Percentiles rank a stretch among this genome's conserved stretches.
phyloP scores from a whole-genome alignment of 2,113 vertebrate species.

The Thunnus maccoyii region DNA sequence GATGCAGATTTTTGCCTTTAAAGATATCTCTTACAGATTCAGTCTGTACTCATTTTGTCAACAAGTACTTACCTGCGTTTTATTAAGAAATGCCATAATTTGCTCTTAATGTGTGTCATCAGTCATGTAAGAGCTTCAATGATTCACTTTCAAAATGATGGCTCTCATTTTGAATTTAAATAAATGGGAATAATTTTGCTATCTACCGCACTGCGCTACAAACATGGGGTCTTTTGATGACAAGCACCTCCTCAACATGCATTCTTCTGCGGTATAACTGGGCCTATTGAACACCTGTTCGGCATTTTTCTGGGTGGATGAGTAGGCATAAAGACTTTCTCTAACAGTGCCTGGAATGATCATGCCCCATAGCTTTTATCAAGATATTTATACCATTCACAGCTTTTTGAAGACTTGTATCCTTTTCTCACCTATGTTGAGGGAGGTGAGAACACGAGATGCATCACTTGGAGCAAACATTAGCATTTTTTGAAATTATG shows the following conservation, averaged over 20 bases:
- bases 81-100: constrained; percentile 4
- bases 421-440: not conserved
- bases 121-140: constrained; percentile 32
- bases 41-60: constrained; percentile 6
- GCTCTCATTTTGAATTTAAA: constrained; percentile 38
- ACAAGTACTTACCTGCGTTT: constrained; percentile 24
- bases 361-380: not conserved
- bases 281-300: constrained; percentile 23
- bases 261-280: constrained; percentile 19
- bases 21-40: not conserved
- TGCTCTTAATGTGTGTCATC: constrained; percentile 38
- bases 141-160: constrained; percentile 39
- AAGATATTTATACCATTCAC: not conserved
- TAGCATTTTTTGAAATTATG: not conserved
- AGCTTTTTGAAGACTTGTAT: not conserved
- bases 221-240: constrained; percentile 17
- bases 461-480: not conserved
- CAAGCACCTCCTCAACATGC: constrained; percentile 12
- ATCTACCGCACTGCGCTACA: constrained; percentile 20
- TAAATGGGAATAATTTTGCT: constrained; percentile 19
- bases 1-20: not conserved
- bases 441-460: not conserved
- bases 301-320: constrained; percentile 10
- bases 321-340: not conserved
- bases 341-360: not conserved